phyloP scores from a whole-genome alignment of 2,888 invertebrate species.

The Auanema freiburgensis region DNA sequence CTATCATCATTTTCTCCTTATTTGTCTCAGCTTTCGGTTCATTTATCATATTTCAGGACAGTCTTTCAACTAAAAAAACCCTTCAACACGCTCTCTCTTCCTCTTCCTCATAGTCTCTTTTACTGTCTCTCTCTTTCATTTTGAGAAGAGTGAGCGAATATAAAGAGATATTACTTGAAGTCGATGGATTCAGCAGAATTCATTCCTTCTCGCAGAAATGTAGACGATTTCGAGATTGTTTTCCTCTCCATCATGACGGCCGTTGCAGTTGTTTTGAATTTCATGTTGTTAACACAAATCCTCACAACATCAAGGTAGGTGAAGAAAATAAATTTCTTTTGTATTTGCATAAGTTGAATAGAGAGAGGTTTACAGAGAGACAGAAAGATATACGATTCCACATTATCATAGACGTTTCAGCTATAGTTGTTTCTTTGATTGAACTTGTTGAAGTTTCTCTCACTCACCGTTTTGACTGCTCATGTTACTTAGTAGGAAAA shows the following conservation, averaged over 20 bases:
- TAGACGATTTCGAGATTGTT: conserved; percentile 40
- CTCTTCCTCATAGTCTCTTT: background rate
- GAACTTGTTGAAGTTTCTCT: no score
- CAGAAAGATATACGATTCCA: background rate
- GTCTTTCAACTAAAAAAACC: background rate
- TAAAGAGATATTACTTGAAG: background rate
- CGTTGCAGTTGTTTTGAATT: conserved; percentile 36
- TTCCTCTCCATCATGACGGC: conserved; percentile 30
- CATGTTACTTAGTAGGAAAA: no score
- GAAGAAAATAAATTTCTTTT: background rate
- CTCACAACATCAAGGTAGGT: conserved; percentile 32
- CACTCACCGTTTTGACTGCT: no score
- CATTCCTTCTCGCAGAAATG: conserved; percentile 8
- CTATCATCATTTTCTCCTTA: background rate
- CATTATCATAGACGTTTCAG: no score
- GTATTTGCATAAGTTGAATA: background rate
- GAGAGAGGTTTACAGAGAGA: background rate
- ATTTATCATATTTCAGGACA: background rate
- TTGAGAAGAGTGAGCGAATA: no score
- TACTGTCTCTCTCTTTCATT: background rate
- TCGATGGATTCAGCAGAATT: conserved; percentile 1
- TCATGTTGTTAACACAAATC: conserved; percentile 6
- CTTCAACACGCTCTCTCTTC: background rate
- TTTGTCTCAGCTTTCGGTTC: background rate
- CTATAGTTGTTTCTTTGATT: no score